Base-by-base conservation (phyloP, 2,888 invertebrate species). In the Melanophora roralis region DNA sequence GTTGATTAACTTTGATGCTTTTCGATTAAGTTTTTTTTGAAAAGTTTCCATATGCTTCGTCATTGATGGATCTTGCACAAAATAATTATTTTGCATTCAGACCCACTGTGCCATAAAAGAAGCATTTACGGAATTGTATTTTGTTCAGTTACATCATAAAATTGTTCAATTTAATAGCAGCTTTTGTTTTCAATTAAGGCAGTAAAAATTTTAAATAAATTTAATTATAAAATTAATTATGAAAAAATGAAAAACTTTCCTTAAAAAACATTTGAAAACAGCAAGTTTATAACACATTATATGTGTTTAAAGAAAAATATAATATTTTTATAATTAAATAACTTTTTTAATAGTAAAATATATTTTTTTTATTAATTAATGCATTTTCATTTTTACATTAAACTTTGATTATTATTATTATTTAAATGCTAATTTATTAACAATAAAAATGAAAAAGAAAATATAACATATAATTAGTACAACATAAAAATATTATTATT, bases 331-430 rank as follows among this genome's bases (percentile, higher is more conserved):
- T 36, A 4, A 34, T 2, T 34, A 4, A 5, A 5, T 27, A 5
- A 19, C 12, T 62, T 34, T 23, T 34, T 19, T 9, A 34, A 38
- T n/a, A 47, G 27, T 12, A 16, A 55, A 55, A 72, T 45, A 55
- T 64, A 72, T n/a, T n/a, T n/a, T n/a, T n/a, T 72, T 43, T 72
- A 53, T 64, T 72, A 73, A 73, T 73, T 64, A 55, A 38, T 57
- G 49, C 23, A 27, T 11, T 59, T 57, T 38, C 16, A 16, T 38
- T 45, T 60, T 14, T 40, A 27, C 51, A 53, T 36, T 49, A 49
- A 49, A 49, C 11, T 27, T 49, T 49, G 23, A 49, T 21, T 12
- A 21, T 14, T 40, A 47, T 21, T 62, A 19, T 19, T 45, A 43
- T 14, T 43, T 16, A 38, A 5, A 38, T 4, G 2, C 49, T 23